Base-by-base conservation (phyloP, 2,888 invertebrate genomes). In the Rhodophaea formosa region DNA sequence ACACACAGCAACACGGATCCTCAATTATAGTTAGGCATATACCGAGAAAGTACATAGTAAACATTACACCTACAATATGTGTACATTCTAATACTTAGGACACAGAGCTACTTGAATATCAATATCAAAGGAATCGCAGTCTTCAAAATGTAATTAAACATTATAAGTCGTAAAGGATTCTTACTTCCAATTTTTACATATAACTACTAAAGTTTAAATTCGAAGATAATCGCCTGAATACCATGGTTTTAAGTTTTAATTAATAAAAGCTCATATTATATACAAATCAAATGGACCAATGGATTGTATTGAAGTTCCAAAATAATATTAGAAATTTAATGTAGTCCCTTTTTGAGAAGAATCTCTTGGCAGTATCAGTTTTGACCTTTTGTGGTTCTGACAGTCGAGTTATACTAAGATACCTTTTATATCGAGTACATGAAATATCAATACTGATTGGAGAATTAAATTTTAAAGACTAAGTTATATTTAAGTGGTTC, bases 121-220 rank as follows among this genome's bases (percentile, higher is more conserved):
- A 71, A 69, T 75, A 75, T 74, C 71, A 75, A 77, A 75, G 64
- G 58, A 74, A 74, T 67, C 55, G 69, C 78, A 81, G 80, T 81
- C 79, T 79, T 77, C 63, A 67, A 68, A 68, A 68, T 68, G 61
- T 70, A 71, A 71, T 74, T 65, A 69, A 71, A 71, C 59, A 65
- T 70, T 52, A 42, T 17, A 60, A 59, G 57, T 67, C 64, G 61
- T 72, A 69, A 62, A 67, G 67, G 60, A 57, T 60, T 49, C 58
- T 59, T 53, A 57, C 46, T 60, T 60, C 57, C 60, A 59, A 64
- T 60, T 62, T 59, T 62, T 64, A 66, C 51, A 67, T 62, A 66
- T 56, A 55, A 61, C 51, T 64, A 65, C 16, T 64, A 66, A 73
- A 72, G 65, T 71, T 62, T 79, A 79, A 80, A 82, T 82, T 80